These are phyloP conservation scores for Hormaphis cornu DNA, from an alignment of 1,140 invertebrate species.

Conservation along the genomic window DNA sequence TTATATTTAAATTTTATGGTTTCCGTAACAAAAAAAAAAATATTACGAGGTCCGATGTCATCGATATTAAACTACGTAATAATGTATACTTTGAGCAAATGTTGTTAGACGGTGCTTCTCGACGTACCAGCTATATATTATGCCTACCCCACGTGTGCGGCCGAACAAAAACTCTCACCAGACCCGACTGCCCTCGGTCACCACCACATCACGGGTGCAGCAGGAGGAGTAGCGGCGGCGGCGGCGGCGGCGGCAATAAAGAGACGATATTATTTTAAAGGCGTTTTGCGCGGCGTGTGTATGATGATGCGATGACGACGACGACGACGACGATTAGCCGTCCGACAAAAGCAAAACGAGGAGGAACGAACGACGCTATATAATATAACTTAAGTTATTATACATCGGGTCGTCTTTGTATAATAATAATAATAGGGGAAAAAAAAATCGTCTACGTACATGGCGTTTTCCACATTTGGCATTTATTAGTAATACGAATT, in stretches of 20 bases:
- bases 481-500: neutral
- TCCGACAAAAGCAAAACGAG: constrained; percentile 24
- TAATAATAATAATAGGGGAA: constrained; percentile 16
- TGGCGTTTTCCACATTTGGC: constrained; percentile 16
- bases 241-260: neutral
- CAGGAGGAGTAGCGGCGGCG: no score
- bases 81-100: neutral
- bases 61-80: neutral
- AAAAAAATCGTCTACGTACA: constrained; percentile 21
- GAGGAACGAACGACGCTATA: no score
- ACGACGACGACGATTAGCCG: constrained; percentile 21
- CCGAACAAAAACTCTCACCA: no score
- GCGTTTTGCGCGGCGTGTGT: no score
- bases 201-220: no score
- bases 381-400: constrained; percentile 20
- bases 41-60: neutral
- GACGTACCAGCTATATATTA: no score
- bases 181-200: no score
- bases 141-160: no score
- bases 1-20: constrained; percentile 8
- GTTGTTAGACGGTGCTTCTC: neutral
- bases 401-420: constrained; percentile 2
- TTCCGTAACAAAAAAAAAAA: no score
- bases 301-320: no score
- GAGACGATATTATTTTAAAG: no score